Evolutionary conservation across 1,140 invertebrate genomes (phyloP).

Genomic region (Neodiprion pinetum): DNA sequence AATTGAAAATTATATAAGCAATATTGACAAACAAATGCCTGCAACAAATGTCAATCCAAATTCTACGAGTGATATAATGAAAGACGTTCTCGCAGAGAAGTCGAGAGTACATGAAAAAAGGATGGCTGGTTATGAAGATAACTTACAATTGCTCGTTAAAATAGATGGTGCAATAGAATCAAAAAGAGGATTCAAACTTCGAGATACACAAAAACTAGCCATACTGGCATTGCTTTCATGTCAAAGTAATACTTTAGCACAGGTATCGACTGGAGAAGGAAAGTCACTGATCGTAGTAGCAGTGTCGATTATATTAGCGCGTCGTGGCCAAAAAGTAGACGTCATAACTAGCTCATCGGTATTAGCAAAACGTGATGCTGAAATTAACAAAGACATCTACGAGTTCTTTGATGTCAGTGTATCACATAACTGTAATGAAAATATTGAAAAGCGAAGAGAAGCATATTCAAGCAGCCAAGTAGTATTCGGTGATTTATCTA

Average conservation of each 20-base stretch:
- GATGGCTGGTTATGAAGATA: background rate
- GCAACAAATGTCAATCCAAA: background rate
- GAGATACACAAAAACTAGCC: slow-evolving; percentile 29
- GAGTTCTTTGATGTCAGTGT: slow-evolving; percentile 38
- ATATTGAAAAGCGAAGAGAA: slow-evolving; percentile 30
- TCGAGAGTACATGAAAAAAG: no score
- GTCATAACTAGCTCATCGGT: slow-evolving; percentile 45
- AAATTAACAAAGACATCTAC: slow-evolving; percentile 36
- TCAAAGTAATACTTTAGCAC: slow-evolving; percentile 24
- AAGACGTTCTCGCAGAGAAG: background rate
- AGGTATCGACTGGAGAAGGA: slow-evolving; percentile 40
- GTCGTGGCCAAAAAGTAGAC: slow-evolving; percentile 36
- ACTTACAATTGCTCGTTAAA: slow-evolving; percentile 15
- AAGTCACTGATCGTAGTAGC: slow-evolving; percentile 44
- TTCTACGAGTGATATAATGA: background rate
- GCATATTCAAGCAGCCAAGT: slow-evolving; percentile 35
- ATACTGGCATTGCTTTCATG: slow-evolving; percentile 27
- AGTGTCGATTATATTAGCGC: slow-evolving; percentile 32
- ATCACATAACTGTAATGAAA: slow-evolving; percentile 37
- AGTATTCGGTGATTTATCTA: slow-evolving; percentile 45
- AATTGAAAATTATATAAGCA: slow-evolving; percentile 2
- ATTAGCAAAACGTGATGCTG: slow-evolving; percentile 38
- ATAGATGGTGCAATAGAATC: slow-evolving; percentile 29
- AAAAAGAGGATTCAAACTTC: slow-evolving; percentile 26
- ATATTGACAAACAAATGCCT: background rate